phyloP scores from a whole-genome alignment of 1,140 invertebrate genomes.

The Lepidurus couesii region DNA sequence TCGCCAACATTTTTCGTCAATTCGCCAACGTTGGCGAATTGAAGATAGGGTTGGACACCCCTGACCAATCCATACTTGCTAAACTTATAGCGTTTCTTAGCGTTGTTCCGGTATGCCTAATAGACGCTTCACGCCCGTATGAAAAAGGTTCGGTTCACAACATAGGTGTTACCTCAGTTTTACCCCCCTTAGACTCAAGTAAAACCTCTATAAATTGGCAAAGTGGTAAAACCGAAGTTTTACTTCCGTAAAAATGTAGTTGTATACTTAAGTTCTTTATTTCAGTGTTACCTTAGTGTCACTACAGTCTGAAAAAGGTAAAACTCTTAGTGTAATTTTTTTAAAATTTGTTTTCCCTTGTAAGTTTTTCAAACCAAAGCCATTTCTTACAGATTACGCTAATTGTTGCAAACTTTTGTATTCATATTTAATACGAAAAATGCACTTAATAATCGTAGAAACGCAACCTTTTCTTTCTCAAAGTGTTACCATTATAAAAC shows the following conservation, averaged over 20 bases:
- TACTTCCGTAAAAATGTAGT: neutral
- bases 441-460: neutral
- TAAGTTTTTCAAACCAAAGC: slow-evolving; percentile 1
- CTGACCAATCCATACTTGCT: too few species aligned
- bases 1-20: too few species aligned
- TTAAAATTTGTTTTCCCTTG: neutral
- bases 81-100: too few species aligned
- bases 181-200: too few species aligned
- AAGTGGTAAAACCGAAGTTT: too few species aligned
- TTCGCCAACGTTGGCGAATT: too few species aligned
- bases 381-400: neutral
- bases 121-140: too few species aligned
- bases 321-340: neutral
- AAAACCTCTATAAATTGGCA: too few species aligned
- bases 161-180: too few species aligned
- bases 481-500: neutral
- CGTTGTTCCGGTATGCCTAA: too few species aligned
- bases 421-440: neutral
- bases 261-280: neutral
- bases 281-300: neutral
- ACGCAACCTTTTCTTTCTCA: neutral
- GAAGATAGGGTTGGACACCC: too few species aligned
- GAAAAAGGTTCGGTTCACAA: too few species aligned
- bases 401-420: neutral
- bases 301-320: neutral